A percentile compares a stretch with the other conserved stretches of the same genome.
Conservation (phyloP, 2,113 vertebrate species). For the Potamarius usumacintae region DNA sequence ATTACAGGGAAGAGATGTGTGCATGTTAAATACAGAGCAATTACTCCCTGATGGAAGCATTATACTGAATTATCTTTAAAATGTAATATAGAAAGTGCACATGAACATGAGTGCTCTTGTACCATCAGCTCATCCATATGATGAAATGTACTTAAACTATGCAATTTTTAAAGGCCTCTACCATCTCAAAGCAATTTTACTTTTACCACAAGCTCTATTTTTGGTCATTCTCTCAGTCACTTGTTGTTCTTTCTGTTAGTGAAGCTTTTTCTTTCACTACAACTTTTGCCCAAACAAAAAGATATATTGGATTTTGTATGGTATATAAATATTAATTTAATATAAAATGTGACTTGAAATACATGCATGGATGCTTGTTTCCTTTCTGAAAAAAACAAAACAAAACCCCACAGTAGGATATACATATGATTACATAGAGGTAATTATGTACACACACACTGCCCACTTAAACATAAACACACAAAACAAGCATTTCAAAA, state of each 20-base stretch:
- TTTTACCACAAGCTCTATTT: conserved; percentile 17
- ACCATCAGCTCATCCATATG: conserved; percentile 54
- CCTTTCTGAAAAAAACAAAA: conserved; percentile 14
- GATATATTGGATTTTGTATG: conserved; percentile 43
- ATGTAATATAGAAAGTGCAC: not conserved
- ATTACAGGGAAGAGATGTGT: conserved; percentile 17
- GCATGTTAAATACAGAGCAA: conserved; percentile 61
- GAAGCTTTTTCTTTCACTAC: not conserved
- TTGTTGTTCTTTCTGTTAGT: not conserved
- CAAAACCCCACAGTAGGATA: not conserved
- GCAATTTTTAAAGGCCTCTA: not conserved
- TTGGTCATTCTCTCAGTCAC: conserved; percentile 2
- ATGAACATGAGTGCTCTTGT: conserved; percentile 56
- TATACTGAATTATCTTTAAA: not conserved
- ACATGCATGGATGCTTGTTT: conserved; percentile 40
- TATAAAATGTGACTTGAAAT: conserved; percentile 47
- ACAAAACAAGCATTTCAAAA: conserved; percentile 35
- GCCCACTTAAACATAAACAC: conserved; percentile 13
- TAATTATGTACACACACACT: not conserved
- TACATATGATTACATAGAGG: not conserved
- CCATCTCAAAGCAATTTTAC: not conserved
- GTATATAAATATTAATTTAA: conserved; percentile 54
- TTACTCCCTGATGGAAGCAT: conserved; percentile 6
- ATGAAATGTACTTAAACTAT: conserved; percentile 20
- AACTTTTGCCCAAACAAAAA: conserved; percentile 19